Evolutionary conservation across 1,140 invertebrate genomes (phyloP).

Genomic region (Himalopsyche phryganea): DNA sequence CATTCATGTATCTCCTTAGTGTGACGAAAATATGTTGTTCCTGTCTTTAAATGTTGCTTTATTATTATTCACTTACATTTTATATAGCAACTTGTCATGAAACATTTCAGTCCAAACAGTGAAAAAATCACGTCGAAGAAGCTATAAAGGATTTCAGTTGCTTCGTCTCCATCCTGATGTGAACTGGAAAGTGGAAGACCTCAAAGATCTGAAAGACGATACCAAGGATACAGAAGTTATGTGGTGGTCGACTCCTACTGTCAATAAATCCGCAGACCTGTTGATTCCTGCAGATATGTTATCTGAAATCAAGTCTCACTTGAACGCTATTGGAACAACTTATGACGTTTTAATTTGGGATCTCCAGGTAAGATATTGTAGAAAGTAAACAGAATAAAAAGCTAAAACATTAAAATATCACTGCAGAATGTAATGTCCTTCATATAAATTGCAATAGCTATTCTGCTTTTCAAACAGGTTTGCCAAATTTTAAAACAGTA

Average conservation of each 20-base stretch:
- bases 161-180: constrained; percentile 43
- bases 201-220: constrained; percentile 48
- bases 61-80: too few relatives aligned
- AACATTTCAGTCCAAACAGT: too few relatives aligned
- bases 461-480: too few relatives aligned
- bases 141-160: constrained; percentile 49
- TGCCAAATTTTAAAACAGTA: too few relatives aligned
- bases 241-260: constrained; percentile 49
- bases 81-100: too few relatives aligned
- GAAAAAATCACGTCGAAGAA: constrained; percentile 46
- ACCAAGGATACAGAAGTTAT: constrained; percentile 48
- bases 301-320: constrained; percentile 59
- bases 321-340: constrained; percentile 61
- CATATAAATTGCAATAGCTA: neutral
- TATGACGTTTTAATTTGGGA: constrained; percentile 69
- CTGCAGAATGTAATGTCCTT: too few relatives aligned
- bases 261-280: constrained; percentile 66
- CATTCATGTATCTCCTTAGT: too few relatives aligned
- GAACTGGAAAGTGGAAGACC: constrained; percentile 43
- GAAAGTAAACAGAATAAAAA: neutral
- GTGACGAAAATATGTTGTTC: too few relatives aligned
- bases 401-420: too few relatives aligned
- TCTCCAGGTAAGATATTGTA: constrained; percentile 57
- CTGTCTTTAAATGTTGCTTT: too few relatives aligned
- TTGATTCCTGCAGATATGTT: constrained; percentile 65